These are phyloP conservation scores for Eptesicus fuscus DNA, from an alignment of 2,113 vertebrate species.

Conservation along the genomic window DNA sequence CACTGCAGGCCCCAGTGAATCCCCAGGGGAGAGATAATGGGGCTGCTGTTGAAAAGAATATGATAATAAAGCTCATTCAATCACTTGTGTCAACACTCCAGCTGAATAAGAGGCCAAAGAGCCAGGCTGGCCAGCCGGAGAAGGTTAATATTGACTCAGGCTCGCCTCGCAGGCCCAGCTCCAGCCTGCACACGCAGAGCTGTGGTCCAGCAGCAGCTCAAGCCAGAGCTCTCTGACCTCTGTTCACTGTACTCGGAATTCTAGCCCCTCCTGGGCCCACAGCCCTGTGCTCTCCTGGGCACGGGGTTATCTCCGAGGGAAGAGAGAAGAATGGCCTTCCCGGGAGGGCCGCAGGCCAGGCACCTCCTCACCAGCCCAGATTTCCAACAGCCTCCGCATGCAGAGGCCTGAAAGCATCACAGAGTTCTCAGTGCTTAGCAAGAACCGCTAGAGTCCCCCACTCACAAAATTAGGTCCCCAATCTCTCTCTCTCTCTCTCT, in stretches of 20 bases:
- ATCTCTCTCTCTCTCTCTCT: no score
- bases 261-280: background rate
- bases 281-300: background rate
- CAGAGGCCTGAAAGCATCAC: background rate
- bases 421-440: background rate
- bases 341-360: background rate
- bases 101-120: constrained; percentile 37
- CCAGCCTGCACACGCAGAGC: background rate
- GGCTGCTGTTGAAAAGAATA: constrained; percentile 52
- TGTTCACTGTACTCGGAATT: background rate
- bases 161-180: background rate
- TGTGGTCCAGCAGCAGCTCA: background rate
- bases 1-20: constrained; percentile 8
- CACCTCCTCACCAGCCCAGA: background rate
- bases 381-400: background rate
- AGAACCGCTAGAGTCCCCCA: background rate
- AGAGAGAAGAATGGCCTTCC: background rate
- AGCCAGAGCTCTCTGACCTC: background rate
- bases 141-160: constrained; percentile 65
- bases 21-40: constrained; percentile 41
- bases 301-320: background rate
- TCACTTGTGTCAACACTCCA: constrained; percentile 58
- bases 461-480: background rate
- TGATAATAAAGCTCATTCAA: constrained; percentile 44
- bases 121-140: constrained; percentile 8